Percentiles rank a stretch among this genome's conserved stretches.
Evolutionary conservation across 2,797 vertebrate genomes (phyloP).

Genomic region (Coregonus sp.): DNA sequence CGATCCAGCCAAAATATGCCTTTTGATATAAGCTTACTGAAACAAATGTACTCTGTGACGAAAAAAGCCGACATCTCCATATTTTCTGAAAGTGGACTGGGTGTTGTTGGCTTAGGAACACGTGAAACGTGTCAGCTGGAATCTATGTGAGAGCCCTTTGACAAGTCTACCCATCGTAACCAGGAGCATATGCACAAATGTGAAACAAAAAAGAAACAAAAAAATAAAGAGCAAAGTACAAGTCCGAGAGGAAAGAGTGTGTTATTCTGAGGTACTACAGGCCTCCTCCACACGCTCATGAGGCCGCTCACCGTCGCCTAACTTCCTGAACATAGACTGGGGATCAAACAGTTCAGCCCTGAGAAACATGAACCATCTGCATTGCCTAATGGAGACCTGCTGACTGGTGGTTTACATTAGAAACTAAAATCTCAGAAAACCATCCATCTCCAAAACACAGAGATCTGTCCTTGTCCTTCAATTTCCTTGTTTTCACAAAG

Average conservation of each 20-base stretch:
- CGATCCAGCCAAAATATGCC: constrained; percentile 26
- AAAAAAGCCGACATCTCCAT: not conserved
- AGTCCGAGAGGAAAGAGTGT: not conserved
- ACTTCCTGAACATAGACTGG: constrained; percentile 35
- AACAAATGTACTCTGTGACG: constrained; percentile 29
- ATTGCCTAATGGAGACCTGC: constrained; percentile 22
- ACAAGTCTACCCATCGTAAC: constrained; percentile 55
- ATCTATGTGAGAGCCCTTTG: constrained; percentile 47
- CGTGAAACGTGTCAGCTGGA: constrained; percentile 50
- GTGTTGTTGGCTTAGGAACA: constrained; percentile 46
- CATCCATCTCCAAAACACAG: constrained; percentile 37
- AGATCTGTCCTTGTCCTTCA: constrained; percentile 47
- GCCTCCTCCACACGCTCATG: constrained; percentile 11
- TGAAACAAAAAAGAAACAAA: constrained; percentile 11
- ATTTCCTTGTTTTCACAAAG: constrained; percentile 61
- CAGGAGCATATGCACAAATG: constrained; percentile 47
- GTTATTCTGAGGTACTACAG: constrained; percentile 3
- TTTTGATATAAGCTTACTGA: constrained; percentile 11
- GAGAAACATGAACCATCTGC: constrained; percentile 30
- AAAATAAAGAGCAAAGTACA: not conserved
- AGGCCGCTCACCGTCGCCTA: constrained; percentile 37
- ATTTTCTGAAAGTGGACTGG: constrained; percentile 5
- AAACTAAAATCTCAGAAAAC: not conserved
- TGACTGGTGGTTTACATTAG: constrained; percentile 28
- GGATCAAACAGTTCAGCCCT: constrained; percentile 35